A percentile compares a stretch with the other conserved stretches of the same genome.
Evolutionary conservation across 1,140 invertebrate genomes (phyloP).

Genomic region (Diuraphis noxia): DNA sequence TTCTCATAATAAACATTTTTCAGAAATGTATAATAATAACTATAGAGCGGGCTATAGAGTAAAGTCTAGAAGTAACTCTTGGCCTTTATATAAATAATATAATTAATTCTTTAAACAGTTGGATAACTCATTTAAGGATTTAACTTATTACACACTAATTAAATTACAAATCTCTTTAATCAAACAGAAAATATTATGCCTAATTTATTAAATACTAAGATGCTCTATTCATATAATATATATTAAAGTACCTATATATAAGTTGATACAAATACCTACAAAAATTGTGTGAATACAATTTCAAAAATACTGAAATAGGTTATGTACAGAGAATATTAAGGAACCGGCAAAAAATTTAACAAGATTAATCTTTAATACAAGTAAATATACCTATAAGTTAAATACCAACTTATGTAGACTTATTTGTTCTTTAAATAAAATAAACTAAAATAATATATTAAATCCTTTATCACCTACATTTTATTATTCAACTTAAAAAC

Average conservation of each 20-base stretch:
- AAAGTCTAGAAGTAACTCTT: neutral
- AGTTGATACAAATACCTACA: no score
- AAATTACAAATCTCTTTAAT: no score
- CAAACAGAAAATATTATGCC: no score
- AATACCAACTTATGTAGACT: neutral
- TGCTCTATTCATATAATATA: no score
- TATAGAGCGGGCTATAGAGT: no score
- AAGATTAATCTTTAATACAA: neutral
- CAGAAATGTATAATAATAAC: no score
- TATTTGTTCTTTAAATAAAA: neutral
- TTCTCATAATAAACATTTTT: neutral
- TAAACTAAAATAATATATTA: neutral
- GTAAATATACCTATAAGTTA: neutral
- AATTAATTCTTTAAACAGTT: no score
- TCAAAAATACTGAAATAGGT: neutral
- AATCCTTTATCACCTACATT: neutral
- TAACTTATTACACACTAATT: no score
- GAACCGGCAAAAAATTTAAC: neutral
- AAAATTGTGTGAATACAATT: no score
- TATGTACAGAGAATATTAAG: neutral
- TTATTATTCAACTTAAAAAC: neutral
- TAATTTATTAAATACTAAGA: no score
- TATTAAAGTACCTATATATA: no score
- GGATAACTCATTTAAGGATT: no score
- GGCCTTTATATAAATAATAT: neutral